Base-by-base conservation (phyloP, 1,140 invertebrate genomes). In the Lordiphosa clarofinis region DNA sequence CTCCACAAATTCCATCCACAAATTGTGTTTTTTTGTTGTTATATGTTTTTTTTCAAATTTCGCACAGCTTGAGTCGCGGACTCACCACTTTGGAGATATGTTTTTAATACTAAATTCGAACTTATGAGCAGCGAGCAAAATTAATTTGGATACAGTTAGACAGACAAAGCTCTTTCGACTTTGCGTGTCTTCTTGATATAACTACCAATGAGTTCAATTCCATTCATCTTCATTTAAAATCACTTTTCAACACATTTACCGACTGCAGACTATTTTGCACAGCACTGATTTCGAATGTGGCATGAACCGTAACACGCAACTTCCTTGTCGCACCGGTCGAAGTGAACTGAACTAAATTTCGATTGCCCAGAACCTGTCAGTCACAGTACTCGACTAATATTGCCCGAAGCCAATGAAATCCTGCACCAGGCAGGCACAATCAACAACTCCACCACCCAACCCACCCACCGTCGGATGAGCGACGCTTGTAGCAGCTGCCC, bases 341-440 rank as follows among this genome's bases (percentile, higher is more conserved):
- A 58, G 55, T 56, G 40, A 63, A 84, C 78, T 84, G 72, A 84
- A 73, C 31, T 36, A 31, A 59, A 24, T 24, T 10, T 46, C 40
- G 35, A 48, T 31, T 56, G 63, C 72, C 24, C 24, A 28, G 24
- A 28, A 5, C 28, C 28, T 31, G 28, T 8, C 73, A 87, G 86
- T 82, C 79, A 81, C 86, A 87, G 81, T 76, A 63, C 21, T 24
- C 21, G 50, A 56, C 15, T 6, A 57, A 74, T 79, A 73, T 76
- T 84, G 70, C 58, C 64, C 66, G 53, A 70, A 78, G 71, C 67
- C 79, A 76, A 86, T 76, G 72, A 76, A 78, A 71, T 64, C 48
- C 52, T 56, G 53, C 56, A 70, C 48, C 61, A 42, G 44, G 40
- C 43, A 46, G 37, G 36, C 36, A 13, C 47, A 38, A 40, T 33